Evolutionary conservation across 2,888 invertebrate species (phyloP).

Genomic region (Scaptomyza reducta): DNA sequence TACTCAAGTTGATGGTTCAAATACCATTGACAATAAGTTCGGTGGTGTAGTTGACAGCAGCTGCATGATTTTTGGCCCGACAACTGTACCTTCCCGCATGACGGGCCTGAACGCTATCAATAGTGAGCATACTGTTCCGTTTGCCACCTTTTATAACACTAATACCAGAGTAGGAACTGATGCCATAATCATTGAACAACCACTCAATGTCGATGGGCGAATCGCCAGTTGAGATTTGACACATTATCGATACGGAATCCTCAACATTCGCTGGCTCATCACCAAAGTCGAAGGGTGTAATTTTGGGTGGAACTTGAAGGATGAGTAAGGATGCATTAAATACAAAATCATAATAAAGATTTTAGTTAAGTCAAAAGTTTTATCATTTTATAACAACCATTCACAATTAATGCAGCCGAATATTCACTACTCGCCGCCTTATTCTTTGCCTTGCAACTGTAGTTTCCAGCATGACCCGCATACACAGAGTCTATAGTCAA

Average conservation of each 20-base stretch:
- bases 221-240: constrained; percentile 89
- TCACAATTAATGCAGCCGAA: constrained; percentile 88
- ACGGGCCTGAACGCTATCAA: constrained; percentile 87
- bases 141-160: constrained; percentile 85
- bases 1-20: constrained; percentile 2
- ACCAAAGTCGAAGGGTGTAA: constrained; percentile 91
- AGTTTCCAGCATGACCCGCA: constrained; percentile 89
- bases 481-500: constrained; percentile 88
- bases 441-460: constrained; percentile 90
- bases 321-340: constrained; percentile 8
- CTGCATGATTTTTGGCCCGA: constrained; percentile 89
- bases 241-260: constrained; percentile 89
- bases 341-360: constrained; percentile 31
- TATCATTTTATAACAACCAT: constrained; percentile 84
- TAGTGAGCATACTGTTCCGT: constrained; percentile 87
- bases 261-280: constrained; percentile 89
- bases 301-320: constrained; percentile 84
- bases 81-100: constrained; percentile 92
- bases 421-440: constrained; percentile 85
- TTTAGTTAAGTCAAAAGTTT: neutral
- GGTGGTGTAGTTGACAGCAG: constrained; percentile 88
- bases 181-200: constrained; percentile 85
- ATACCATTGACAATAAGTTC: constrained; percentile 89
- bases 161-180: constrained; percentile 82
- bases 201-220: constrained; percentile 88